Conservation (phyloP, 2,113 vertebrate genomes). For the Melanostigma gelatinosum region DNA sequence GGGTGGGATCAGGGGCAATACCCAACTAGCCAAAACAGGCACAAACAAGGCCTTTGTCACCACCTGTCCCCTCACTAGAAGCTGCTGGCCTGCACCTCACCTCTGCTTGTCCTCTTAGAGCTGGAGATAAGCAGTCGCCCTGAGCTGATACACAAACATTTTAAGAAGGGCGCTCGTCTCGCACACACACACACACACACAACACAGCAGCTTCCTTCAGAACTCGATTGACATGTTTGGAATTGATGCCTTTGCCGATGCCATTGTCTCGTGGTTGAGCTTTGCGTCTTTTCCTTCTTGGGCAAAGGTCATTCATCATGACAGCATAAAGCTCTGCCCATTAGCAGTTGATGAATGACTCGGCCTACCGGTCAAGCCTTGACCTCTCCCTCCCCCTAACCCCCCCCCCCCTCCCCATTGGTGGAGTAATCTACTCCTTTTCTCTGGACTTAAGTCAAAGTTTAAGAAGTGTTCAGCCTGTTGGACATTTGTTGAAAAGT, state of each 20-base stretch:
- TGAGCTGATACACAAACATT: constrained; percentile 67
- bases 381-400: constrained; percentile 47
- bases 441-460: constrained; percentile 41
- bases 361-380: constrained; percentile 71
- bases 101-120: constrained; percentile 41
- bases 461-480: constrained; percentile 41
- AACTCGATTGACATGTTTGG: constrained; percentile 73
- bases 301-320: constrained; percentile 78
- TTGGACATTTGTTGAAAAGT: constrained; percentile 21
- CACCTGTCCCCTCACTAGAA: constrained; percentile 58
- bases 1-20: constrained; percentile 17
- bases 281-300: constrained; percentile 55
- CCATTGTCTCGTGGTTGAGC: constrained; percentile 72
- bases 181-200: constrained; percentile 25
- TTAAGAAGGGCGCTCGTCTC: constrained; percentile 36
- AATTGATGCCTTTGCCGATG: constrained; percentile 74
- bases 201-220: constrained; percentile 47
- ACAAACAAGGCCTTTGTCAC: constrained; percentile 59
- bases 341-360: constrained; percentile 80
- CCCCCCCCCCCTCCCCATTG: constrained; percentile 1
- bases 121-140: constrained; percentile 65
- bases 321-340: constrained; percentile 78
- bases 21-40: constrained; percentile 36
- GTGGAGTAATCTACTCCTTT: constrained; percentile 63
- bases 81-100: constrained; percentile 30